Conservation (phyloP, 35 echinoderm and acorn worm species). For the Diadema setosum region DNA sequence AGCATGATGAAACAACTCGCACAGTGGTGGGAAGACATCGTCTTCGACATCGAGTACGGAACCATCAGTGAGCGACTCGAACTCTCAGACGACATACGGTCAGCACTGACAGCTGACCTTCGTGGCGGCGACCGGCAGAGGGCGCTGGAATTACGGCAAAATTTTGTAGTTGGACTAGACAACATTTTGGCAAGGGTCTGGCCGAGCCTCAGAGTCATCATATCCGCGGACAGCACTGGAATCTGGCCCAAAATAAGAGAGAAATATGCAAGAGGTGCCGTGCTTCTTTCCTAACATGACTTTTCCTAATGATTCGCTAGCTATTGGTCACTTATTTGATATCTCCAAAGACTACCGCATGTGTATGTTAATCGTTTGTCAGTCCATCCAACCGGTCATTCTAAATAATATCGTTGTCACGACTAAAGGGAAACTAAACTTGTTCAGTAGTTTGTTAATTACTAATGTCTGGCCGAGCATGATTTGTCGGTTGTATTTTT, state of each 20-base stretch:
- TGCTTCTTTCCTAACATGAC: too few species aligned
- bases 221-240: neutral
- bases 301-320: too few species aligned
- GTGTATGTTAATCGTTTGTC: too few species aligned
- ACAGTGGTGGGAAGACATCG: neutral
- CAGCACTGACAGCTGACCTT: neutral
- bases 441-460: too few species aligned
- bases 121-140: neutral
- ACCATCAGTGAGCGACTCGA: neutral
- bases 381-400: too few species aligned
- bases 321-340: too few species aligned
- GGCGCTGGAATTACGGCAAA: neutral
- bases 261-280: neutral
- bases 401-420: too few species aligned
- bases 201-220: neutral
- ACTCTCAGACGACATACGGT: neutral
- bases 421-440: too few species aligned
- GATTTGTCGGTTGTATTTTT: too few species aligned
- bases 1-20: neutral
- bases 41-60: neutral
- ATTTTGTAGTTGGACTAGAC: neutral
- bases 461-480: too few species aligned
- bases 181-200: neutral
- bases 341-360: too few species aligned
- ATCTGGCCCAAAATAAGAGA: neutral